Base-by-base conservation (phyloP, 2,888 invertebrate species). In the Capitulum mitella region DNA sequence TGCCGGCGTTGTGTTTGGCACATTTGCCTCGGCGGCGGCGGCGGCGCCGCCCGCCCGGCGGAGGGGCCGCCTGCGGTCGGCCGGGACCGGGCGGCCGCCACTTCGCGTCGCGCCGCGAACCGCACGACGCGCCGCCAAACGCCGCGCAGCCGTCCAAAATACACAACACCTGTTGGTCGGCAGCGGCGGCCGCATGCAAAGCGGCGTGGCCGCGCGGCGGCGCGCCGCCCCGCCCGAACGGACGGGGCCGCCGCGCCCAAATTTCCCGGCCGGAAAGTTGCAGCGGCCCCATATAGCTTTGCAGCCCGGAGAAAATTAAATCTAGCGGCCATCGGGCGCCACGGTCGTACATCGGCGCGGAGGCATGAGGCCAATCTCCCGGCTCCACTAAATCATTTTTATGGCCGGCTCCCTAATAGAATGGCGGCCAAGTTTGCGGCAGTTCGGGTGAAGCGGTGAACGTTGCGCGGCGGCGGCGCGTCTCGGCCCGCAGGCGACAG, bases 231-330 rank as follows among this genome's bases (percentile, higher is more conserved):
- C 58, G 58, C n/a, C 6, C n/a, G 3, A 3, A 26, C n/a, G 3
- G 58, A 32, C 61, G 61, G 14, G 10, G 32, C n/a, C 32, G 61
- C 61, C 61, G 32, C 14, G 61, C 10, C 61, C 10, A 61, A 12
- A 12, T 61, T 61, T n/a, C 70, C 37, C 3, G 14, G 8, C 70
- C 22, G 37, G 37, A 37, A 70, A 37, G 70, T 19, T 32, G 34
- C 70, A 22, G 37, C 70, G 6, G 64, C 34, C 22, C 22, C 16
- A 37, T n/a, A 70, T 70, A 37, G 70, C 70, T 70, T 70, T 70
- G 70, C 70, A 70, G 70, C 70, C 37, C 34, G 70, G 70, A 37
- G 70, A 70, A 70, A 70, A 70, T 70, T 70, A 37, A 70, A 70
- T 70, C 70, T 70, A 8, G 70, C 37, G 37, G 70, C 37, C 70